phyloP scores from a whole-genome alignment of 2,113 vertebrate genomes.

The Neolamprologus caudopunctatus region DNA sequence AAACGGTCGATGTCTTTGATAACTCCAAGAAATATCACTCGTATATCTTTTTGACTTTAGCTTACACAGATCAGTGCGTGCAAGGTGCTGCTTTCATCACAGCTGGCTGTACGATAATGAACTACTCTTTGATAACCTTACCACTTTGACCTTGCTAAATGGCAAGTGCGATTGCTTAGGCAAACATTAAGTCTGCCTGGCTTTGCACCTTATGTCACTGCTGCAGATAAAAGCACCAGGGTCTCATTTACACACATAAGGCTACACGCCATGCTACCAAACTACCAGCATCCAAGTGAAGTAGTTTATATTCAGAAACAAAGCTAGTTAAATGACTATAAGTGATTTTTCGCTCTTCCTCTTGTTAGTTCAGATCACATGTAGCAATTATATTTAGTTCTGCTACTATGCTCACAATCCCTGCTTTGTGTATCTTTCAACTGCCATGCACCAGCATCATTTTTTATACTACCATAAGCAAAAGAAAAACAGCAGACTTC shows the following conservation, averaged over 20 bases:
- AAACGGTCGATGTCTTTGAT: neutral
- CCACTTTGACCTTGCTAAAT: constrained; percentile 29
- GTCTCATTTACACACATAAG: neutral
- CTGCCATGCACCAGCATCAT: neutral
- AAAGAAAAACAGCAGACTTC: neutral
- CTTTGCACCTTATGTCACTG: constrained; percentile 1
- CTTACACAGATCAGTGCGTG: neutral
- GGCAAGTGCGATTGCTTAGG: constrained; percentile 24
- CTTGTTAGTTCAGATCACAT: neutral
- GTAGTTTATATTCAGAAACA: neutral
- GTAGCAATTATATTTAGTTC: neutral
- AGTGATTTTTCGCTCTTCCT: neutral
- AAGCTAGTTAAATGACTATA: neutral
- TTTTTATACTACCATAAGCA: neutral
- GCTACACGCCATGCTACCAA: neutral
- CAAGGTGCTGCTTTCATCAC: neutral
- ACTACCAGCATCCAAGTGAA: neutral
- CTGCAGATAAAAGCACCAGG: neutral
- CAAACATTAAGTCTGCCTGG: constrained; percentile 21
- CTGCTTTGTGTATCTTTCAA: neutral
- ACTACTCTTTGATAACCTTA: constrained; percentile 14
- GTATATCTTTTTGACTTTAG: neutral
- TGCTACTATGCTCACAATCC: neutral
- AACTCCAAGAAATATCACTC: neutral
- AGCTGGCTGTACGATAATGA: neutral